A percentile compares a stretch with the other conserved stretches of the same genome.
These are phyloP conservation scores for Pseudomyrmex dendroicus DNA, from an alignment of 1,140 invertebrate species.

Conservation along the genomic window DNA sequence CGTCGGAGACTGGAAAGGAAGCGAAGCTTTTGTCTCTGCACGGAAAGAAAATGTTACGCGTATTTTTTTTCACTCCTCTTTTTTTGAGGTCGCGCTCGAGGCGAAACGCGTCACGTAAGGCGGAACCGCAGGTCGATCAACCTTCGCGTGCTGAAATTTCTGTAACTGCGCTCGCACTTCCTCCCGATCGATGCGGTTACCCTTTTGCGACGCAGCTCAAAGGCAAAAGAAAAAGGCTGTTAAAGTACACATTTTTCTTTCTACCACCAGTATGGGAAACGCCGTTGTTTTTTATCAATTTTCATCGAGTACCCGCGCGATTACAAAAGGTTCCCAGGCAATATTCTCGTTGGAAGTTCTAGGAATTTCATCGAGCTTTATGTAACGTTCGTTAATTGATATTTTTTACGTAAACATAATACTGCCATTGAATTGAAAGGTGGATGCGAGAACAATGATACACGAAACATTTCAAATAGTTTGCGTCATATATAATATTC, in stretches of 20 bases:
- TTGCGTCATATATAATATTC: background rate
- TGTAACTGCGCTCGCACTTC: conserved; percentile 59
- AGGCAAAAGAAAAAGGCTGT: conserved; percentile 27
- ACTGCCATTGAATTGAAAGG: background rate
- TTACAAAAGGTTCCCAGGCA: background rate
- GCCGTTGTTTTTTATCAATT: conserved; percentile 51
- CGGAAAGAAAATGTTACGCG: conserved; percentile 45
- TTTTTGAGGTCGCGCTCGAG: conserved; percentile 55
- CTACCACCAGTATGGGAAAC: background rate
- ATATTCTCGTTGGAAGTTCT: background rate
- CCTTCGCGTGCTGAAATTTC: conserved; percentile 60
- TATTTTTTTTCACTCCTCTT: conserved; percentile 42
- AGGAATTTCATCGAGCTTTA: conserved; percentile 11
- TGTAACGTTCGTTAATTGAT: conserved; percentile 17
- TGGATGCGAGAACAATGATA: background rate
- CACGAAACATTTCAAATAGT: background rate
- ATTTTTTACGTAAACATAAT: conserved; percentile 26
- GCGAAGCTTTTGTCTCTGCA: conserved; percentile 47
- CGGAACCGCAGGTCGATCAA: conserved; percentile 63
- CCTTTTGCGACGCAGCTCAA: conserved; percentile 37
- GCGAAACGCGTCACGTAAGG: conserved; percentile 42
- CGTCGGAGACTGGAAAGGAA: conserved; percentile 36
- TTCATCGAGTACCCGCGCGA: background rate
- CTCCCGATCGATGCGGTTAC: conserved; percentile 56
- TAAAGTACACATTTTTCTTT: conserved; percentile 44